Conservation (phyloP, 2,888 invertebrate genomes). For the Volucella zonaria region DNA sequence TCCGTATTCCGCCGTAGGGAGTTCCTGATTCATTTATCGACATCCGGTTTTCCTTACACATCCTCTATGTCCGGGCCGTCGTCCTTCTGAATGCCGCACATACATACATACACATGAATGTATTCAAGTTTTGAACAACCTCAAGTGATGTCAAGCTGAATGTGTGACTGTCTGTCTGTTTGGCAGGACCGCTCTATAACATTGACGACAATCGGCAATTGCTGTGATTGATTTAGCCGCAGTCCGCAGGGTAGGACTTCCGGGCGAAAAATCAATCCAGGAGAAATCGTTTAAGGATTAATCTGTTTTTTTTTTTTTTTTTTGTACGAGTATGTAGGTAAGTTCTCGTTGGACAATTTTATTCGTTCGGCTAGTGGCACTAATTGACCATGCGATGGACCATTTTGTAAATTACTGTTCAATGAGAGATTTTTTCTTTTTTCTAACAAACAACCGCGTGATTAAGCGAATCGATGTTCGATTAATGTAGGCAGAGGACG, state of each 20-base stretch:
- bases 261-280: constrained; percentile 39
- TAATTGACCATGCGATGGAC: constrained; percentile 55
- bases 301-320: not conserved
- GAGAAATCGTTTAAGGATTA: constrained; percentile 42
- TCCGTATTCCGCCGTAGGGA: constrained; percentile 26
- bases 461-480: constrained; percentile 40
- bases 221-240: constrained; percentile 49
- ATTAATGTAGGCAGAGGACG: constrained; percentile 3
- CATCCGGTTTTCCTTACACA: constrained; percentile 36
- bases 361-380: constrained; percentile 31
- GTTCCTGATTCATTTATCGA: constrained; percentile 52
- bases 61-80: not conserved
- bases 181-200: not conserved
- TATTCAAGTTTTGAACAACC: not conserved
- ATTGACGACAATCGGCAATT: constrained; percentile 9
- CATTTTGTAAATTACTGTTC: constrained; percentile 54
- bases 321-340: too few species aligned
- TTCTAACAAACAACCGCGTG: constrained; percentile 24
- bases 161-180: not conserved
- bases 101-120: constrained; percentile 12
- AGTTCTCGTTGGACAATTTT: constrained; percentile 8
- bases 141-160: not conserved
- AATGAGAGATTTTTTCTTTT: constrained; percentile 8
- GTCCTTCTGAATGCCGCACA: not conserved
- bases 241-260: constrained; percentile 26